Conservation (phyloP, 2,113 vertebrate species). For the Ranitomeya variabilis region DNA sequence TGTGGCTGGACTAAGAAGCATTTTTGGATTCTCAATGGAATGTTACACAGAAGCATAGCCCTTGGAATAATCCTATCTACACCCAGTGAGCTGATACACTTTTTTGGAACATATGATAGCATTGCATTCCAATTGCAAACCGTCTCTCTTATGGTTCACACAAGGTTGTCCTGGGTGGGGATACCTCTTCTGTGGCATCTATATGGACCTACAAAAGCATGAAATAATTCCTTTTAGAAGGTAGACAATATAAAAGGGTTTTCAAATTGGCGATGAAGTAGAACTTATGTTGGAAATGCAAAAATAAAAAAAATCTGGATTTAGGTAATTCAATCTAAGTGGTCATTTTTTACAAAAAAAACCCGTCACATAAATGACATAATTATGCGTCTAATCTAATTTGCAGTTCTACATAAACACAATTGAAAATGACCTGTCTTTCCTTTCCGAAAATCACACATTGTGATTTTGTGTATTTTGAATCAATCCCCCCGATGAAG, state of each 20-base stretch:
- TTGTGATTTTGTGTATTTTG: conserved; percentile 29
- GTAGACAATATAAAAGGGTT: not conserved
- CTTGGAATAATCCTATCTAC: no score
- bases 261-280: not conserved
- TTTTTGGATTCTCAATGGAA: no score
- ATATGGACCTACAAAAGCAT: not conserved
- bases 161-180: no score
- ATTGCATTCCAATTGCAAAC: no score
- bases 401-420: conserved; percentile 22
- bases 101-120: no score
- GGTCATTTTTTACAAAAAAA: not conserved
- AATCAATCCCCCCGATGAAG: not conserved
- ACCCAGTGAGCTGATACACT: no score
- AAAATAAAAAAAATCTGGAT: not conserved
- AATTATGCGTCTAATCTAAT: not conserved
- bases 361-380: not conserved
- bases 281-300: not conserved
- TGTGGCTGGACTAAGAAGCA: no score
- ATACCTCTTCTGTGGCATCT: no score
- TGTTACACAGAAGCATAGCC: no score
- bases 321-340: not conserved
- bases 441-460: not conserved
- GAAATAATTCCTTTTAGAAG: not conserved
- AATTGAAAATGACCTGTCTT: not conserved
- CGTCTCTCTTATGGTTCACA: no score